These are phyloP conservation scores for Loris lydekkerianus DNA, from an alignment of 2,797 vertebrate genomes.

Conservation along the genomic window DNA sequence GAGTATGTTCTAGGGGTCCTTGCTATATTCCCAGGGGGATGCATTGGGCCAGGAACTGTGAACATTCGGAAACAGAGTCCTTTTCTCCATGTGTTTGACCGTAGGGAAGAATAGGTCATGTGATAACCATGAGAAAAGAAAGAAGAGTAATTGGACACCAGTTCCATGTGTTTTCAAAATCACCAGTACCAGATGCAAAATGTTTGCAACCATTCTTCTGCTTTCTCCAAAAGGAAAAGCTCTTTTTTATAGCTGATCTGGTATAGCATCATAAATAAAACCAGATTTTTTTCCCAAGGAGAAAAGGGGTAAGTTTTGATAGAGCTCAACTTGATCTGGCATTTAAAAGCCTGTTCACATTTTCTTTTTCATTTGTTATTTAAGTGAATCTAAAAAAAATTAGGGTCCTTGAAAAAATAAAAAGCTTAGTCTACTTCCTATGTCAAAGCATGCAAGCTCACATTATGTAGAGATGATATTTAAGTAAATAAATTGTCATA, in stretches of 20 bases:
- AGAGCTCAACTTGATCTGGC: slow-evolving; percentile 32
- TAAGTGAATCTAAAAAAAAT: neutral
- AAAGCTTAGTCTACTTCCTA: slow-evolving; percentile 13
- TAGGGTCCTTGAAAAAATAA: neutral
- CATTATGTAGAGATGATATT: neutral
- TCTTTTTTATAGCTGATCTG: slow-evolving; percentile 50
- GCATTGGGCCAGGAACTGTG: slow-evolving; percentile 65
- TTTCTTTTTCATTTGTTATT: slow-evolving; percentile 53
- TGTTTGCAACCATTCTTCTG: slow-evolving; percentile 73
- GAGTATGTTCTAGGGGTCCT: slow-evolving; percentile 37
- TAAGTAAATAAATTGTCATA: slow-evolving; percentile 31
- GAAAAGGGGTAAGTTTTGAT: neutral
- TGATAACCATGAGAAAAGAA: slow-evolving; percentile 77
- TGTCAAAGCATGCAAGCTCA: neutral
- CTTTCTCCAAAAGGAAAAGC: slow-evolving; percentile 70
- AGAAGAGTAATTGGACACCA: slow-evolving; percentile 81
- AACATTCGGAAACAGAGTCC: slow-evolving; percentile 44
- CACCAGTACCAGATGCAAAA: slow-evolving; percentile 81
- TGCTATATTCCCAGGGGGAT: slow-evolving; percentile 46
- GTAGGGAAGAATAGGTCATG: slow-evolving; percentile 70
- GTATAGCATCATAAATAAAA: slow-evolving; percentile 51
- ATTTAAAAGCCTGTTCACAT: slow-evolving; percentile 58
- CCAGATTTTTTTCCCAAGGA: neutral
- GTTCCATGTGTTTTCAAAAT: slow-evolving; percentile 82
- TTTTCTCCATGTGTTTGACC: slow-evolving; percentile 77